A percentile compares a stretch with the other conserved stretches of the same genome.
These are phyloP conservation scores for Pristionchus maxplancki DNA, from an alignment of 2,888 invertebrate species.

Conservation along the genomic window DNA sequence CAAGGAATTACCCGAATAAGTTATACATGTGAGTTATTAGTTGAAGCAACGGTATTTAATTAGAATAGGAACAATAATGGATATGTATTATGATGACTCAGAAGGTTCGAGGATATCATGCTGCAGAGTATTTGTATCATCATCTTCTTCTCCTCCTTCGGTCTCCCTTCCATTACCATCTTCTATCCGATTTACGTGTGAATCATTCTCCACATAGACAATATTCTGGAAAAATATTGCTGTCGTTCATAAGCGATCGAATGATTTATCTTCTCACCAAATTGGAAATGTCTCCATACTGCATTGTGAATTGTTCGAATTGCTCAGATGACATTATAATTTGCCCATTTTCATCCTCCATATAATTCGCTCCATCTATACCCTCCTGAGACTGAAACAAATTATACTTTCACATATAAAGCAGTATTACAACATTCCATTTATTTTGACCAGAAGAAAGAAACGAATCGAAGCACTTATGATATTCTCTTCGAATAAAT, in stretches of 20 bases:
- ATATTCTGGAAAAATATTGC: conserved; percentile 59
- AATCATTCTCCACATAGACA: conserved; percentile 57
- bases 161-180: background rate
- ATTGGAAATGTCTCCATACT: conserved; percentile 58
- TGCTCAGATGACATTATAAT: conserved; percentile 56
- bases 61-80: background rate
- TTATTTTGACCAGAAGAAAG: too few species aligned
- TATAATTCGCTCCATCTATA: background rate
- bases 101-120: conserved; percentile 50
- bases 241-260: too few species aligned
- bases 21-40: background rate
- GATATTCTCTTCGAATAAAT: too few species aligned
- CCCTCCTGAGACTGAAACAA: background rate
- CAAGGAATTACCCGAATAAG: background rate
- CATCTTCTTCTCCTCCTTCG: conserved; percentile 28
- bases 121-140: background rate
- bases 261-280: conserved; percentile 56
- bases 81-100: background rate
- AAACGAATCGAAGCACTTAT: too few species aligned
- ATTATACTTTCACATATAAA: background rate
- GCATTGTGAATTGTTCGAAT: conserved; percentile 57
- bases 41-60: background rate
- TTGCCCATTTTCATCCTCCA: conserved; percentile 53
- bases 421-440: too few species aligned
- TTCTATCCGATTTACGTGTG: conserved; percentile 53